Conservation (phyloP, 2,113 vertebrate species). For the Heteronetta atricapilla region DNA sequence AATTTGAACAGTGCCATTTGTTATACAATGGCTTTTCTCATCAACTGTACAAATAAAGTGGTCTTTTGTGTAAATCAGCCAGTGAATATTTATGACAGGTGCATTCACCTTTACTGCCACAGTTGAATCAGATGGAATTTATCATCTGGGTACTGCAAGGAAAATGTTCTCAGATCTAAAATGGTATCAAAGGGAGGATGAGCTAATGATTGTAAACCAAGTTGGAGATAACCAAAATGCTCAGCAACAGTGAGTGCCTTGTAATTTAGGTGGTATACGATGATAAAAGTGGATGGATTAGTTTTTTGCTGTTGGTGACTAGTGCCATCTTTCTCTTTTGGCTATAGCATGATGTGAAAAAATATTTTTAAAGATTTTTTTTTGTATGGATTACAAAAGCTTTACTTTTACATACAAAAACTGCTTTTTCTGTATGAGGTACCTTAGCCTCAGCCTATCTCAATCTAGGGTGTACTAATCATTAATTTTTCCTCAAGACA, state of each 20-base stretch:
- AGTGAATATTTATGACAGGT: constrained; percentile 42
- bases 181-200: neutral
- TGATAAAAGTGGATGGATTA: neutral
- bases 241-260: neutral
- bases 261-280: neutral
- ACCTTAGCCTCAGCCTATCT: neutral
- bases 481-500: neutral
- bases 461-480: neutral
- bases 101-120: constrained; percentile 43
- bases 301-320: neutral
- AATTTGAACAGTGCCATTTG: constrained; percentile 24
- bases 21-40: constrained; percentile 26
- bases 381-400: neutral
- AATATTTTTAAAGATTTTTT: neutral
- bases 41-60: constrained; percentile 22
- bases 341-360: neutral
- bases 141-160: neutral
- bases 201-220: constrained; percentile 11
- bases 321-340: neutral
- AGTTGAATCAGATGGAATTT: constrained; percentile 53
- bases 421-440: neutral
- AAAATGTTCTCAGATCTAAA: constrained; percentile 6
- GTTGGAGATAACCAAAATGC: neutral
- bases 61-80: constrained; percentile 40
- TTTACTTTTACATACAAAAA: neutral